Evolutionary conservation across 2,797 vertebrate genomes (phyloP), one percentile per base, ranked within the genome.

Genomic region (Pangasius mekongensis): DNA sequence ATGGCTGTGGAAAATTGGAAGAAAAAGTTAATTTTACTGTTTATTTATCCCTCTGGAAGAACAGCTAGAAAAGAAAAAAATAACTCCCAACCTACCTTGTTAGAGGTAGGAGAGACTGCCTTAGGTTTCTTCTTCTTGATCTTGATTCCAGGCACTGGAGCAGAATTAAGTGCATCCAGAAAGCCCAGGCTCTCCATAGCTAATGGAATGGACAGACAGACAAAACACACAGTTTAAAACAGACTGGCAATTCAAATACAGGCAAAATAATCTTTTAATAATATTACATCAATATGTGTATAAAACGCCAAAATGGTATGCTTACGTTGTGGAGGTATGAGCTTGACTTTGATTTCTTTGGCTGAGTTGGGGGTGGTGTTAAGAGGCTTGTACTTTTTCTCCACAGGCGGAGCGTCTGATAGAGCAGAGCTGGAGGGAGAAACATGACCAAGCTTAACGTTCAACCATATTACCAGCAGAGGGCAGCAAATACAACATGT

Each of bases 281-380:
- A 20, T 54, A 56, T 10, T 83, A 66, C 16, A 62, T 18, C 13
- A 84, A 39, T 36, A 24, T 36, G 22, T 10, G 47, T 16, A 83
- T 18, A 58, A 24, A n/a, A 77, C 22, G 2, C 6, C 16, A 33
- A 54, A 2, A 62, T 3, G 36, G 22, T 39, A 43, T 85, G 91
- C 96, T 96, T 94, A 99, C 98, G 98, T 49, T 98, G 98, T 0
- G 98, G 95, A 0, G 98, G 98, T 90, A 99, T 99, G 93, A 99
- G 97, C 93, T 99, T 99, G 88, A 99, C 97, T 97, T 99, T 99
- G 93, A 99, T 98, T 92, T 99, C 98, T 95, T 99, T 99, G 94
- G 97, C 92, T 1, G 97, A 91, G 67, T 99, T 99, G 0, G 97
- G 97, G 0, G 97, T 97, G 0, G 93, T 98, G 92, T 99, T 99